Evolutionary conservation across 1,140 invertebrate genomes (phyloP).

Genomic region (Orius insidiosus): DNA sequence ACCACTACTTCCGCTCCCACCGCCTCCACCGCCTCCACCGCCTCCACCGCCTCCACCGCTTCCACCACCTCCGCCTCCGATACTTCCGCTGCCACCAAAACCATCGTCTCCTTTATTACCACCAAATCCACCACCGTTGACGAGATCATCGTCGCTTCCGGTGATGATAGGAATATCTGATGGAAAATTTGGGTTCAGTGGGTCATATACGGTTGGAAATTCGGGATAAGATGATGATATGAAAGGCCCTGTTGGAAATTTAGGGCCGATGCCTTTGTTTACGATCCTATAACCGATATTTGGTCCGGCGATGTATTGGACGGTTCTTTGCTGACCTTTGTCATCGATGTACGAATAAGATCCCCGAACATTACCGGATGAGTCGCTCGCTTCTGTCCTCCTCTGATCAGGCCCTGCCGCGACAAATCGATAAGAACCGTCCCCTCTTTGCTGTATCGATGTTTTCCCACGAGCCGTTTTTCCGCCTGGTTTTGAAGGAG

Average conservation of each 20-base stretch:
- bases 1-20: not conserved
- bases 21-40: no score
- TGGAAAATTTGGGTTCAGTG: conserved; percentile 1
- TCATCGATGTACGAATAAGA: conserved; percentile 58
- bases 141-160: conserved; percentile 1
- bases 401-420: conserved; percentile 51
- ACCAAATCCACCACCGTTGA: not conserved
- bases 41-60: not conserved
- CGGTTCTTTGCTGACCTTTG: conserved; percentile 48
- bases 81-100: conserved; percentile 1
- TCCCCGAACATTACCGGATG: conserved; percentile 44
- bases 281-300: conserved; percentile 54
- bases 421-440: conserved; percentile 47
- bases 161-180: conserved; percentile 8
- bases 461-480: conserved; percentile 35
- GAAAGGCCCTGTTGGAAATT: conserved; percentile 24
- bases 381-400: conserved; percentile 46
- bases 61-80: not conserved
- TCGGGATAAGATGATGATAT: conserved; percentile 14
- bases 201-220: conserved; percentile 12
- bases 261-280: conserved; percentile 36
- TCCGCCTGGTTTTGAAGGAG: conserved; percentile 26
- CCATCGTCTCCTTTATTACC: conserved; percentile 1
- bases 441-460: conserved; percentile 38
- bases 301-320: conserved; percentile 54